phyloP scores from a whole-genome alignment of 2,888 invertebrate genomes.

The Caenorhabditis plicata region DNA sequence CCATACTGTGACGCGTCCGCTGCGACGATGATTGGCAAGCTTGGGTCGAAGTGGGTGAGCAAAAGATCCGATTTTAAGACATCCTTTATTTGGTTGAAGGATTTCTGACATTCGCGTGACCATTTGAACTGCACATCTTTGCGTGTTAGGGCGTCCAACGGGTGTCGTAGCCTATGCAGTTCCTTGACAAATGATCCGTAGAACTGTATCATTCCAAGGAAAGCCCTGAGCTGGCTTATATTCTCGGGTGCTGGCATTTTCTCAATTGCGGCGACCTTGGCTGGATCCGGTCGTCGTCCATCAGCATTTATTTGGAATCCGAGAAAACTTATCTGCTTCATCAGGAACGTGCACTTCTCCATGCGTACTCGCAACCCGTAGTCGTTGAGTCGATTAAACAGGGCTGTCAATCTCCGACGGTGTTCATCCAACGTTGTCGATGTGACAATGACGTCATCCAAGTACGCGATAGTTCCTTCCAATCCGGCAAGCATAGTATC shows the following conservation, averaged over 20 bases:
- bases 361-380: constrained; percentile 34
- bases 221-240: constrained; percentile 13
- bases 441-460: constrained; percentile 42
- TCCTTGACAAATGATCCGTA: constrained; percentile 24
- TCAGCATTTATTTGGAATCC: constrained; percentile 28
- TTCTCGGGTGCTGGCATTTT: constrained; percentile 23
- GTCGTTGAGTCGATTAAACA: constrained; percentile 24
- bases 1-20: constrained; percentile 44
- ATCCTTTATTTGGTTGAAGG: constrained; percentile 3
- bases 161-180: constrained; percentile 4
- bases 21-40: constrained; percentile 20
- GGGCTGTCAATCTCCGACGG: constrained; percentile 4
- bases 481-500: constrained; percentile 34
- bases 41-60: constrained; percentile 35
- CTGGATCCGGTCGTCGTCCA: constrained; percentile 27
- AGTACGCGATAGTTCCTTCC: constrained; percentile 21
- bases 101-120: neutral
- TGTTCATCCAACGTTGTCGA: constrained; percentile 24
- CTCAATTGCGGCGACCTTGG: constrained; percentile 23
- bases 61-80: constrained; percentile 1
- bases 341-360: constrained; percentile 41
- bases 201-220: constrained; percentile 30
- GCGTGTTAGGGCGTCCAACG: constrained; percentile 6
- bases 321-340: constrained; percentile 27
- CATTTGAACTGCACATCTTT: constrained; percentile 12